Evolutionary conservation across 92 coral and sea anemone species (phyloP).

Genomic region (Zoanthus sociatus): DNA sequence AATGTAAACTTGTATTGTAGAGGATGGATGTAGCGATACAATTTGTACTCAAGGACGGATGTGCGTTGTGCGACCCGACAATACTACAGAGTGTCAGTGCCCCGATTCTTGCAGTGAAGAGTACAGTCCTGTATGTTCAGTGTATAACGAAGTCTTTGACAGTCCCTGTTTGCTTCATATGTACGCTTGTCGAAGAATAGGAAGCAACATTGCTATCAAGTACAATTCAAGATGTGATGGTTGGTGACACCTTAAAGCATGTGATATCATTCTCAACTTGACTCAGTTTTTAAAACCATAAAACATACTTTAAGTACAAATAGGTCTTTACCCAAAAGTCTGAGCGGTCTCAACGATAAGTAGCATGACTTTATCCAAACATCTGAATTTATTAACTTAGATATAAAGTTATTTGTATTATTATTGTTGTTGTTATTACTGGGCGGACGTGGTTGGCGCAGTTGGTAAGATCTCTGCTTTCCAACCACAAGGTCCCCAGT

Average conservation of each 20-base stretch:
- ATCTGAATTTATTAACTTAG: no score
- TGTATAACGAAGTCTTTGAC: slow-evolving; percentile 21
- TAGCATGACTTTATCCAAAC: no score
- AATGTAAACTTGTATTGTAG: slow-evolving; percentile 1
- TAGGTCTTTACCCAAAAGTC: neutral
- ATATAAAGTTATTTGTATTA: no score
- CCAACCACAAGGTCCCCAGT: no score
- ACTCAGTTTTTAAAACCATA: neutral
- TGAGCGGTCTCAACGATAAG: no score
- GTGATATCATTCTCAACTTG: neutral
- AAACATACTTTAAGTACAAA: neutral
- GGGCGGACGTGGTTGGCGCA: no score
- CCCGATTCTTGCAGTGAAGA: slow-evolving; percentile 22
- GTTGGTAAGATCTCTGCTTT: no score
- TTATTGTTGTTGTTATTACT: no score
- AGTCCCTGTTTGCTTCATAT: slow-evolving; percentile 28
- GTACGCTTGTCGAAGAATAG: slow-evolving; percentile 35
- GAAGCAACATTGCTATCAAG: slow-evolving; percentile 32
- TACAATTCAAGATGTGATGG: slow-evolving; percentile 30
- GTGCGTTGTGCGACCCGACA: slow-evolving; percentile 25
- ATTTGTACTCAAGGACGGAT: slow-evolving; percentile 27
- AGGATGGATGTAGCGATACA: neutral
- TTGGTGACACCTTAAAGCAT: neutral
- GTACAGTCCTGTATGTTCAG: slow-evolving; percentile 22
- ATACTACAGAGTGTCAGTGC: slow-evolving; percentile 30